These are phyloP conservation scores for Synanthedon myopaeformis DNA, from an alignment of 2,888 invertebrate species.

Conservation along the genomic window DNA sequence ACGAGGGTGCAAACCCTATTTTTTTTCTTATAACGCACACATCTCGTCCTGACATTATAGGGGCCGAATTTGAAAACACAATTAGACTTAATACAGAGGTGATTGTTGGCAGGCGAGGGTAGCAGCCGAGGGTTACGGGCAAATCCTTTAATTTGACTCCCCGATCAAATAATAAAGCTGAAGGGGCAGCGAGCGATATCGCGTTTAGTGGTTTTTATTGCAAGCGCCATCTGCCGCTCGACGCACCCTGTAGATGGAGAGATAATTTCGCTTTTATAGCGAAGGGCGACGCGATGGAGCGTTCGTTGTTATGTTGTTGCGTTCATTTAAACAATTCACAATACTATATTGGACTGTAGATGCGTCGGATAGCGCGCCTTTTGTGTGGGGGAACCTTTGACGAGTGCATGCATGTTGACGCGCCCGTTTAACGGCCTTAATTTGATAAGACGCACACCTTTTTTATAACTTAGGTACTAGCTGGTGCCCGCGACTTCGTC, in stretches of 20 bases:
- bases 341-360: slow-evolving; percentile 41
- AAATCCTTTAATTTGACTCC: slow-evolving; percentile 71
- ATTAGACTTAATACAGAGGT: slow-evolving; percentile 72
- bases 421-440: slow-evolving; percentile 42
- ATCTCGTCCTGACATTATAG: slow-evolving; percentile 49
- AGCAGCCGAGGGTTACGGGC: slow-evolving; percentile 54
- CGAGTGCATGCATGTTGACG: slow-evolving; percentile 36
- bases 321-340: slow-evolving; percentile 61
- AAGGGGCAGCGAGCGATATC: slow-evolving; percentile 63
- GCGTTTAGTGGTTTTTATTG: slow-evolving; percentile 71
- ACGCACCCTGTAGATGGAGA: slow-evolving; percentile 55
- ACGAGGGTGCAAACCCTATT: slow-evolving; percentile 47
- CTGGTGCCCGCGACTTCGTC: too few relatives aligned
- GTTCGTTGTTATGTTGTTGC: slow-evolving; percentile 52
- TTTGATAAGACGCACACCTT: slow-evolving; percentile 35
- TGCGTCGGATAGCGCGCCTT: slow-evolving; percentile 45
- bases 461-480: too few relatives aligned
- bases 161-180: slow-evolving; percentile 69
- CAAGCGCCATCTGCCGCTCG: slow-evolving; percentile 67
- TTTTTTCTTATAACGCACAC: slow-evolving; percentile 59
- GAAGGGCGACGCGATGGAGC: slow-evolving; percentile 35
- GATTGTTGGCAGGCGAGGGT: slow-evolving; percentile 66
- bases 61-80: slow-evolving; percentile 69
- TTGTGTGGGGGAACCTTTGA: slow-evolving; percentile 41
- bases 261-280: slow-evolving; percentile 63